phyloP scores from a whole-genome alignment of 2,797 vertebrate species.

The Xyrichtys novacula region DNA sequence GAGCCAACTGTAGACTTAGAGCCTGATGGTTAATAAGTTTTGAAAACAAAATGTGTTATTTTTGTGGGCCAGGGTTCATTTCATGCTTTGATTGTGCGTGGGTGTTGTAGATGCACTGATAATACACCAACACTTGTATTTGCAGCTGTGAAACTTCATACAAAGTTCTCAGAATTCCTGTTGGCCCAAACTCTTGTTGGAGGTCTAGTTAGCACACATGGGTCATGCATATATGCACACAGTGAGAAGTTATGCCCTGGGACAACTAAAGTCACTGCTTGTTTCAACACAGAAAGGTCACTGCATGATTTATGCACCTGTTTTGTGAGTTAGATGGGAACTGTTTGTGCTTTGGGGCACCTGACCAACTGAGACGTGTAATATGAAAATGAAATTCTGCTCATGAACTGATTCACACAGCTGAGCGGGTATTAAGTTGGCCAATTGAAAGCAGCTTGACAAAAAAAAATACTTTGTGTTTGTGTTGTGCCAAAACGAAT shows the following conservation, averaged over 20 bases:
- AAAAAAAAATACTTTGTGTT: slow-evolving; percentile 24
- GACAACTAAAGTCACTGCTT: slow-evolving; percentile 57
- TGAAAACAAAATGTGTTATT: background rate
- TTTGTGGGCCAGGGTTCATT: background rate
- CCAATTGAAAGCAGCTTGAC: slow-evolving; percentile 26
- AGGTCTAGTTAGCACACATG: slow-evolving; percentile 15
- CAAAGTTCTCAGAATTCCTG: background rate
- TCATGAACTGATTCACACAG: slow-evolving; percentile 72
- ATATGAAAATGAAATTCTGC: slow-evolving; percentile 72
- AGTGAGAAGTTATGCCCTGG: slow-evolving; percentile 29
- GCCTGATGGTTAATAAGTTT: background rate
- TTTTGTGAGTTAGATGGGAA: slow-evolving; percentile 68
- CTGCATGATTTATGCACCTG: slow-evolving; percentile 77
- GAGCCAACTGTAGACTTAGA: too few species aligned
- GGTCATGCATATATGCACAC: background rate
- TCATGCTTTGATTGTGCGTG: background rate
- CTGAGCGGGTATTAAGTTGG: slow-evolving; percentile 47
- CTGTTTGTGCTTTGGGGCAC: slow-evolving; percentile 69
- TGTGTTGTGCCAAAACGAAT: background rate
- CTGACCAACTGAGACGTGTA: slow-evolving; percentile 64
- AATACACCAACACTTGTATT: slow-evolving; percentile 1
- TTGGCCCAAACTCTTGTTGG: background rate
- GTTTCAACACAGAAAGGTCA: slow-evolving; percentile 75
- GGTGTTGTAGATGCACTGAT: background rate
- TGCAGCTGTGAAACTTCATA: background rate